These are phyloP conservation scores for Sycophaga agraensis DNA, from an alignment of 1,140 invertebrate genomes.

Conservation along the genomic window DNA sequence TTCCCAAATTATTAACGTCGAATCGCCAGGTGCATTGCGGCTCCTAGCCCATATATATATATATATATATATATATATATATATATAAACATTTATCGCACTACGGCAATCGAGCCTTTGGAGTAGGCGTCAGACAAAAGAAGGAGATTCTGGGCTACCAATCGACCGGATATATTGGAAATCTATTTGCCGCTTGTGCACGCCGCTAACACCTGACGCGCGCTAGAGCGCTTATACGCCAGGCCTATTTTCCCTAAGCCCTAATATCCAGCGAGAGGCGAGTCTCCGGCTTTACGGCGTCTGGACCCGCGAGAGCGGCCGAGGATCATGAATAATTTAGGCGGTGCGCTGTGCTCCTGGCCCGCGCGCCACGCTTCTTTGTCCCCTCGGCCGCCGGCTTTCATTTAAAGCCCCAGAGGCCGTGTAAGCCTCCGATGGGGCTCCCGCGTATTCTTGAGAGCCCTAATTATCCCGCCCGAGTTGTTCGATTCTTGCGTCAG, in stretches of 20 bases:
- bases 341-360: background rate
- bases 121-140: too few species aligned
- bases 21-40: too few species aligned
- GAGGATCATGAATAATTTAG: constrained; percentile 47
- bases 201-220: too few species aligned
- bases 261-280: constrained; percentile 42
- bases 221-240: too few species aligned
- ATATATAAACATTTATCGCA: too few species aligned
- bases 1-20: constrained; percentile 9
- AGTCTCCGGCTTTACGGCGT: background rate
- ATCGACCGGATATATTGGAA: constrained; percentile 11
- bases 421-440: too few species aligned
- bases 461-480: constrained; percentile 37
- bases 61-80: too few species aligned
- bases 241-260: constrained; percentile 43
- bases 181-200: constrained; percentile 7
- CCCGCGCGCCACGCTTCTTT: constrained; percentile 29
- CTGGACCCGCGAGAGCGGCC: constrained; percentile 9
- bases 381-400: constrained; percentile 35
- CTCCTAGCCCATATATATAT: background rate
- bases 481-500: too few species aligned
- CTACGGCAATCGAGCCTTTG: too few species aligned
- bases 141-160: too few species aligned
- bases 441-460: constrained; percentile 11
- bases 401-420: constrained; percentile 40